Conservation (phyloP, 2,113 vertebrate species). For the Salvelinus alpinus region DNA sequence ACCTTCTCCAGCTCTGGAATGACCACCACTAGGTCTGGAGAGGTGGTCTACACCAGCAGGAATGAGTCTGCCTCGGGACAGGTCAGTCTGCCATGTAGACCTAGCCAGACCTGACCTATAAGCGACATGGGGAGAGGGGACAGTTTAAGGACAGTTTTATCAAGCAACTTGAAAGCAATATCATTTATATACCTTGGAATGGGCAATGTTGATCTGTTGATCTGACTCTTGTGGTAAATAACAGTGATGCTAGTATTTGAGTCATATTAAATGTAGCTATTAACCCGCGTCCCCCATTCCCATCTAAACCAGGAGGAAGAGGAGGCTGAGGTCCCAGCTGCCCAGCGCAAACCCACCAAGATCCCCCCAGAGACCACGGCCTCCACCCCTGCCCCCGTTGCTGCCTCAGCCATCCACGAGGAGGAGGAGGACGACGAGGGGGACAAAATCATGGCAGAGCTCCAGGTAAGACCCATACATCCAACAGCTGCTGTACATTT, state of each 20-base stretch:
- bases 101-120: too few species aligned
- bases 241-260: not conserved
- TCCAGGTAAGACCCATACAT: constrained; percentile 80
- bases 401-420: constrained; percentile 69
- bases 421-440: constrained; percentile 92
- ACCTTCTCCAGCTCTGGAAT: constrained; percentile 85
- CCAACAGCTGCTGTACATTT: not conserved
- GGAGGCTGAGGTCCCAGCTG: constrained; percentile 64
- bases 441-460: constrained; percentile 94
- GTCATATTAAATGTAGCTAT: too few species aligned
- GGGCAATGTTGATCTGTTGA: too few species aligned
- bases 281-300: not conserved
- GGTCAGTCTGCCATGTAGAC: constrained; percentile 61
- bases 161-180: too few species aligned
- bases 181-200: too few species aligned
- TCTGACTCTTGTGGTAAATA: not conserved
- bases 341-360: constrained; percentile 66
- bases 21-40: constrained; percentile 79
- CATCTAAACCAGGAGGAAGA: constrained; percentile 59
- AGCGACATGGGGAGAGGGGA: too few species aligned
- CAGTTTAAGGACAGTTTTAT: too few species aligned
- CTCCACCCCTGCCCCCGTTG: constrained; percentile 65
- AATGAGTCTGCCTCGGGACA: constrained; percentile 79
- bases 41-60: constrained; percentile 82
- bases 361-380: constrained; percentile 72